These are phyloP conservation scores for Ophiodon elongatus DNA, from an alignment of 2,113 vertebrate species.

Conservation along the genomic window DNA sequence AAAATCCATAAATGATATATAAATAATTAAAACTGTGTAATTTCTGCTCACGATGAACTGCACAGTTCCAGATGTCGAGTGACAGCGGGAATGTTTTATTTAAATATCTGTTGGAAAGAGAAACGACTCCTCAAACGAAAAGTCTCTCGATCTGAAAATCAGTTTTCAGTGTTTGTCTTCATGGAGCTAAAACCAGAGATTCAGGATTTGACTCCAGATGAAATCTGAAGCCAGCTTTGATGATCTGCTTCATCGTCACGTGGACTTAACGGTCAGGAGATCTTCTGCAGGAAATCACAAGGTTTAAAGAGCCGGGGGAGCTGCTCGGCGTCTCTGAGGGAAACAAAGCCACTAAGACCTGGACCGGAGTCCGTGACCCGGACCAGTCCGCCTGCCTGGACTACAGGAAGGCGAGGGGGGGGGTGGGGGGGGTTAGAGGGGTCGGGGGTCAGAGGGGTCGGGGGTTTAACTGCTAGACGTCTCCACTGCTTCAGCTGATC, in stretches of 20 bases:
- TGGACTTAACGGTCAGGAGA: background rate
- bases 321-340: background rate
- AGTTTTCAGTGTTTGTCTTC: too few species aligned
- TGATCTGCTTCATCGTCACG: background rate
- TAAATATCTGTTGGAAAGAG: too few species aligned
- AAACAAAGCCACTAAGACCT: conserved; percentile 6
- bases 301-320: background rate
- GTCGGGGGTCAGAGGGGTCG: background rate
- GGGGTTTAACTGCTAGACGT: background rate
- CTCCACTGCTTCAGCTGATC: background rate
- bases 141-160: too few species aligned
- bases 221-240: background rate
- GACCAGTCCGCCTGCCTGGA: background rate
- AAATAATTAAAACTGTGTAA: too few species aligned
- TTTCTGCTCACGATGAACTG: too few species aligned
- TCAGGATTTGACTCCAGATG: background rate
- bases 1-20: too few species aligned
- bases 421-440: background rate
- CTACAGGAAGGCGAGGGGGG: conserved; percentile 10
- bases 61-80: too few species aligned
- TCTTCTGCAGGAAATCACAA: too few species aligned
- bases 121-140: too few species aligned
- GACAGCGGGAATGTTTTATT: too few species aligned
- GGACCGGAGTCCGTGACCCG: background rate
- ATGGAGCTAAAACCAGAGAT: background rate